Conservation (phyloP, 2,888 invertebrate genomes). For the Carcina quercana region DNA sequence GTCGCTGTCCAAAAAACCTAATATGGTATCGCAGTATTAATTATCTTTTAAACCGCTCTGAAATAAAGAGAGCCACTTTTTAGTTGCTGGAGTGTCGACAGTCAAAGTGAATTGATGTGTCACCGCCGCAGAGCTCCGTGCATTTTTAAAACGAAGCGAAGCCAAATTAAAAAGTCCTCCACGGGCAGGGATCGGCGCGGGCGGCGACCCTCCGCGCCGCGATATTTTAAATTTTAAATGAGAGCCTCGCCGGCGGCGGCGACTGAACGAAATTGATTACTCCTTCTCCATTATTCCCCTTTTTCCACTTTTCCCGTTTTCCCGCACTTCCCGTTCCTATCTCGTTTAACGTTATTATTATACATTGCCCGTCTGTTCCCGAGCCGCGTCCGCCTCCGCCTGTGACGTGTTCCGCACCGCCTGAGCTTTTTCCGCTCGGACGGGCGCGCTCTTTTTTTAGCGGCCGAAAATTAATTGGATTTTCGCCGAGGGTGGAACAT, state of each 20-base stretch:
- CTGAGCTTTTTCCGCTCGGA: conserved; percentile 63
- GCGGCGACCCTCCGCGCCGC: conserved; percentile 53
- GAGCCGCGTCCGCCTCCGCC: conserved; percentile 24
- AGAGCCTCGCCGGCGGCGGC: conserved; percentile 62
- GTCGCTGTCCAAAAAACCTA: conserved; percentile 3
- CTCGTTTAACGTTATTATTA: conserved; percentile 68
- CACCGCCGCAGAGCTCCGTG: conserved; percentile 64
- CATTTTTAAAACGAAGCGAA: conserved; percentile 66
- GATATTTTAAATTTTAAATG: conserved; percentile 73
- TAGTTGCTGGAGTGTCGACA: conserved; percentile 45
- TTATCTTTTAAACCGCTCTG: conserved; percentile 12
- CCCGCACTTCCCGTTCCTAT: conserved; percentile 49
- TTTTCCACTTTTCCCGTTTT: conserved; percentile 62
- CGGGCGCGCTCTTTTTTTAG: conserved; percentile 65
- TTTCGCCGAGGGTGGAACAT: conserved; percentile 73
- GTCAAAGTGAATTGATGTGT: conserved; percentile 69
- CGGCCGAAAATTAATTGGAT: conserved; percentile 73
- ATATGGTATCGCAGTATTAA: conserved; percentile 3
- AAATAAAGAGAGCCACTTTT: conserved; percentile 33
- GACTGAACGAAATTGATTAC: conserved; percentile 74
- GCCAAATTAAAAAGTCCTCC: conserved; percentile 72
- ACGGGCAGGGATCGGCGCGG: too few relatives aligned
- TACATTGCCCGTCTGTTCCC: conserved; percentile 27
- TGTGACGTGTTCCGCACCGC: conserved; percentile 24
- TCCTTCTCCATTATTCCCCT: conserved; percentile 72